These are phyloP conservation scores for Helleia helle DNA, from an alignment of 2,888 invertebrate species.

Conservation along the genomic window DNA sequence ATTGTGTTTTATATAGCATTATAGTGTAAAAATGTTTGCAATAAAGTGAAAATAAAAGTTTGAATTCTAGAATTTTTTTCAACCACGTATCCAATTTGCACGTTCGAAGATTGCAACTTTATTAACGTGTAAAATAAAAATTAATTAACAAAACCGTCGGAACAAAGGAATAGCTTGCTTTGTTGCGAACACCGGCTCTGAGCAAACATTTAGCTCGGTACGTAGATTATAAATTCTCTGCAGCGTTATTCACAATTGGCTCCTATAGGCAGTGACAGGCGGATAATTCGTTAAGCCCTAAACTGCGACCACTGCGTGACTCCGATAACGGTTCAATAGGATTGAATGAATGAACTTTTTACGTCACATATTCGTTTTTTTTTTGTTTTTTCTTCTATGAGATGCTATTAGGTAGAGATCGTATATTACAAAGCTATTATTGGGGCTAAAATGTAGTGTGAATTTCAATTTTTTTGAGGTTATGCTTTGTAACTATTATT, in stretches of 20 bases:
- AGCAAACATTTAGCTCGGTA: constrained; percentile 5
- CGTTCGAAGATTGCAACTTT: not conserved
- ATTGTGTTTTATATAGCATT: too few species aligned
- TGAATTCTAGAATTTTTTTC: too few species aligned
- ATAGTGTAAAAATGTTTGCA: too few species aligned
- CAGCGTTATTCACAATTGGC: constrained; percentile 41
- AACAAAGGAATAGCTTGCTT: constrained; percentile 17
- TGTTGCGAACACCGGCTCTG: constrained; percentile 7
- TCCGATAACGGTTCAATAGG: constrained; percentile 55
- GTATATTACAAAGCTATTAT: too few species aligned
- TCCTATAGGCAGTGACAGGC: constrained; percentile 38
- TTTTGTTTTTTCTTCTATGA: not conserved
- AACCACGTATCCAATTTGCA: too few species aligned
- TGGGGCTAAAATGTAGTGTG: too few species aligned
- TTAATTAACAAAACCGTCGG: constrained; percentile 8
- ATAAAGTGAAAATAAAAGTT: too few species aligned
- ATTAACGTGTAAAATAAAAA: constrained; percentile 6
- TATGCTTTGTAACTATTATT: too few species aligned
- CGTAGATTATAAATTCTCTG: constrained; percentile 18
- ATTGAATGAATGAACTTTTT: constrained; percentile 39
- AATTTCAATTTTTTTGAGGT: too few species aligned
- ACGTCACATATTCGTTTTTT: not conserved
- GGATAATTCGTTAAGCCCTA: constrained; percentile 64
- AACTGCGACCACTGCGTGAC: constrained; percentile 57
- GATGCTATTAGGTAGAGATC: too few species aligned